Base-by-base conservation (phyloP, 2,113 vertebrate genomes). In the Coturnix japonica region DNA sequence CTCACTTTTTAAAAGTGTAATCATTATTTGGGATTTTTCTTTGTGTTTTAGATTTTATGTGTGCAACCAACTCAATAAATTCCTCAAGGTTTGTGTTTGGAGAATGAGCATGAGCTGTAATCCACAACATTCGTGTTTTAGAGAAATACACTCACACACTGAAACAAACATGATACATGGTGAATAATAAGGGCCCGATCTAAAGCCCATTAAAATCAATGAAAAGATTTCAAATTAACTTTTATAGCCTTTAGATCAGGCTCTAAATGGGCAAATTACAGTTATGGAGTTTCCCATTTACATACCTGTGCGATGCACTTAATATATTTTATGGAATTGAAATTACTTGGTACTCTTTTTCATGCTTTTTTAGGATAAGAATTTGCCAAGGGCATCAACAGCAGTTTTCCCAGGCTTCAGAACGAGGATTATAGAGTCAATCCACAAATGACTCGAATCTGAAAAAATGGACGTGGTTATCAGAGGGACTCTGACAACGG, bases 181-280 rank as follows among this genome's bases (percentile, higher is more conserved):
- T 9, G 37, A 89, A 46, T 90, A 94, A 91, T 51, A 84, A 2
- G 17, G 84, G 63, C 70, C 83, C 6, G 46, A 93, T 92, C 84
- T 90, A 89, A 89, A 80, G 84, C 64, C 81, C 91, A 93, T 96
- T 96, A 95, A 96, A 96, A 96, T 96, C 95, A 96, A 91, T 93
- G 87, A 92, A 95, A 96, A 94, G 13, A 93, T 91, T 96, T 80
- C 85, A 93, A 96, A 91, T 96, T 94, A 96, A 96, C 84, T 93
- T 93, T 92, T 92, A 93, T 85, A 87, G 94, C 95, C 91, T 44
- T 95, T 95, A 94, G 89, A 95, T 95, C 94, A 94, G 87, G 72
- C 67, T 87, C 81, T 96, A 96, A 96, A 91, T 75, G 65, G 91
- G 89, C 79, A 93, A 95, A 96, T 96, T 96, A 96, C 92, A 92